These are phyloP conservation scores for Kryptopterus vitreolus DNA, from an alignment of 2,797 vertebrate species.

Conservation along the genomic window DNA sequence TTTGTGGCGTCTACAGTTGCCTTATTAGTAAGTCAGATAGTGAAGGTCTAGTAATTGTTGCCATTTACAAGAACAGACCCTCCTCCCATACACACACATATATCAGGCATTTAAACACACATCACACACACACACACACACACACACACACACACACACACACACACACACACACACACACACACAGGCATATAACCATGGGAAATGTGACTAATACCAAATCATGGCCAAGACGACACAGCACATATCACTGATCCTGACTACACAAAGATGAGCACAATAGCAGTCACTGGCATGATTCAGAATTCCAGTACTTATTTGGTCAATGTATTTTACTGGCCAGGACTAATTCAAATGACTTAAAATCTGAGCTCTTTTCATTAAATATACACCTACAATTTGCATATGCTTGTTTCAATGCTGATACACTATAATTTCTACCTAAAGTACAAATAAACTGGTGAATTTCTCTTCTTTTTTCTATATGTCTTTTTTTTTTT, in stretches of 20 bases:
- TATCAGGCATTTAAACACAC: no score
- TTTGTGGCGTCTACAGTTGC: neutral
- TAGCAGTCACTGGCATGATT: slow-evolving; percentile 15
- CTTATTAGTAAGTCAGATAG: neutral
- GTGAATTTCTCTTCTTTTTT: no score
- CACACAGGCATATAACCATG: neutral
- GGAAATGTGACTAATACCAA: slow-evolving; percentile 7
- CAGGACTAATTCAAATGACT: neutral
- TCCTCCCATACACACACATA: neutral
- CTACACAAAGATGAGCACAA: neutral
- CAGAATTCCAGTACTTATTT: slow-evolving; percentile 2
- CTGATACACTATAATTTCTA: neutral
- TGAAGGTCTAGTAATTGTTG: slow-evolving; percentile 4
- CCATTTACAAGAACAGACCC: slow-evolving; percentile 11
- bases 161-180: neutral
- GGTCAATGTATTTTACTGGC: neutral
- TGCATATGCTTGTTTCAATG: neutral
- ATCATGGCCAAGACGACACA: neutral
- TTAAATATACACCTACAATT: neutral
- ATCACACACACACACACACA: slow-evolving; percentile 9
- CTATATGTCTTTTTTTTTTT: no score
- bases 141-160: neutral
- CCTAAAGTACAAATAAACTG: neutral
- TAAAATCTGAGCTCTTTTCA: neutral
- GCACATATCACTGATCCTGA: neutral